These are phyloP conservation scores for Spilogale gracilis DNA, from an alignment of 2,113 vertebrate genomes.

Conservation along the genomic window DNA sequence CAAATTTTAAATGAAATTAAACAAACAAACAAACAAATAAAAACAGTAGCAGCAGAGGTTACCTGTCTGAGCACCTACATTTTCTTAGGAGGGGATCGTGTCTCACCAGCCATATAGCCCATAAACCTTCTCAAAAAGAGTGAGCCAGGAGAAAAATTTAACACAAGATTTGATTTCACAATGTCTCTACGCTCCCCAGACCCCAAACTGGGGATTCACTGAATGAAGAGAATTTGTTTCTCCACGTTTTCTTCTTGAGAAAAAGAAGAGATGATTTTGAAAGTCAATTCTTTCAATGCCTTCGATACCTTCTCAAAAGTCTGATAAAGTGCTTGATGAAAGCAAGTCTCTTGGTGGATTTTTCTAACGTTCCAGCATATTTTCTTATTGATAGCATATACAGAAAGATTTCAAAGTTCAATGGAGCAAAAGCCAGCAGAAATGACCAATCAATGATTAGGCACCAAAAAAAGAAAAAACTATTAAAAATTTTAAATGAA, in stretches of 20 bases:
- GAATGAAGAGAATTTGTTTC: constrained; percentile 76
- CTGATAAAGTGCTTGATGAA: constrained; percentile 77
- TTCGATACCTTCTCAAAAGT: constrained; percentile 78
- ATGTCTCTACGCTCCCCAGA: constrained; percentile 83
- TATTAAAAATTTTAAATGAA: constrained; percentile 75
- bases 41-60: constrained; percentile 90
- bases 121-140: constrained; percentile 92
- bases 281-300: constrained; percentile 77
- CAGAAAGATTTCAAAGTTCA: constrained; percentile 77
- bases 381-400: constrained; percentile 81
- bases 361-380: constrained; percentile 80
- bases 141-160: constrained; percentile 88
- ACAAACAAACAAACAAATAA: constrained; percentile 83
- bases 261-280: constrained; percentile 76
- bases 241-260: constrained; percentile 78
- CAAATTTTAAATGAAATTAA: constrained; percentile 84
- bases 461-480: constrained; percentile 72
- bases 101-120: constrained; percentile 92
- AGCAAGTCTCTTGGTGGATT: constrained; percentile 78
- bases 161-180: constrained; percentile 82
- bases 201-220: constrained; percentile 81
- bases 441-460: constrained; percentile 69
- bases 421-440: constrained; percentile 78
- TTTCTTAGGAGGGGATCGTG: constrained; percentile 91
- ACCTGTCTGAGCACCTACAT: constrained; percentile 92